Percentiles rank a stretch among this genome's conserved stretches.
Conservation (phyloP, 2,113 vertebrate genomes). For the Bujurquina vittata region DNA sequence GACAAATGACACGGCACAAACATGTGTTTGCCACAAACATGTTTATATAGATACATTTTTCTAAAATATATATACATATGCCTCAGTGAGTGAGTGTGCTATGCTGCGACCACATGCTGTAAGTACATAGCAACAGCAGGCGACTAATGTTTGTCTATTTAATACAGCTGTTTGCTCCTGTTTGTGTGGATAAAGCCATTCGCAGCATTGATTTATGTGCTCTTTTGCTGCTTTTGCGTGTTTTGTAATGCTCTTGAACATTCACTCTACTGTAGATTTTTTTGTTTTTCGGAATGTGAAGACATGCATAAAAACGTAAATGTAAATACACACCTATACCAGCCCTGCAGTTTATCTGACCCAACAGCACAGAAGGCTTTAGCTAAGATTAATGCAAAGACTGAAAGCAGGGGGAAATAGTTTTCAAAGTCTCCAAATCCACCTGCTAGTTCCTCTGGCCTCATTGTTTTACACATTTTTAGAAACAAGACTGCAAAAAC, state of each 20-base stretch:
- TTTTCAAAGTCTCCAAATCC: background rate
- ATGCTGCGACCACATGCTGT: background rate
- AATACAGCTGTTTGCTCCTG: conserved; percentile 11
- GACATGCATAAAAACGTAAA: background rate
- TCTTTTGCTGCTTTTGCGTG: background rate
- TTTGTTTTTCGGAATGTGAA: background rate
- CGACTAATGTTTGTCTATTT: conserved; percentile 19
- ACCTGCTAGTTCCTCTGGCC: background rate
- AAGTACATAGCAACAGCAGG: background rate
- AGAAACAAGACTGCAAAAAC: background rate
- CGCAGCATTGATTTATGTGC: background rate
- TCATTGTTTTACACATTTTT: background rate
- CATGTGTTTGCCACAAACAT: background rate
- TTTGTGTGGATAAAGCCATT: background rate
- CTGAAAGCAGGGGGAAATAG: background rate
- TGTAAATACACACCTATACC: background rate
- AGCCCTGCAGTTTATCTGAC: background rate
- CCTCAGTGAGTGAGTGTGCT: background rate
- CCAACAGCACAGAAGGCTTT: conserved; percentile 10
- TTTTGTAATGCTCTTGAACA: background rate
- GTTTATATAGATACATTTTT: background rate
- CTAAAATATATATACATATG: background rate
- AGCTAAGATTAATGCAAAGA: conserved; percentile 26
- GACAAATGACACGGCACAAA: background rate
- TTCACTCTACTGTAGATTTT: background rate